phyloP scores from a whole-genome alignment of 2,797 vertebrate species.

The Antennarius maculatus region DNA sequence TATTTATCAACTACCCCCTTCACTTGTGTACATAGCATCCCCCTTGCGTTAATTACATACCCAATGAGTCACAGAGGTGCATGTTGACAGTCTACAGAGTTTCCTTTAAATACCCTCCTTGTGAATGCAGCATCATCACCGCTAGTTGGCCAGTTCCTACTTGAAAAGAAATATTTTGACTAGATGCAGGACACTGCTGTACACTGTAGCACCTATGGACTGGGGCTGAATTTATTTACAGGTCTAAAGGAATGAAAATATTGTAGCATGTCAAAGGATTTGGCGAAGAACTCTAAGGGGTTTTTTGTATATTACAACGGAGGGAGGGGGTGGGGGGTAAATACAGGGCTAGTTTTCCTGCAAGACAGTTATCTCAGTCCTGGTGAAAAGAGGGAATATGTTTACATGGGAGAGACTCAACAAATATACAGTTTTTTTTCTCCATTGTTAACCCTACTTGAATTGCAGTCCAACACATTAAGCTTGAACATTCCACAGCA shows the following conservation, averaged over 20 bases:
- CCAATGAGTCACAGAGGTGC: slow-evolving; percentile 66
- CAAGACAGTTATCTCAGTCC: slow-evolving; percentile 38
- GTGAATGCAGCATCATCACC: slow-evolving; percentile 47
- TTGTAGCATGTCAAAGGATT: slow-evolving; percentile 51
- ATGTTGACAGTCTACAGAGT: slow-evolving; percentile 60
- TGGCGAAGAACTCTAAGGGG: slow-evolving; percentile 54
- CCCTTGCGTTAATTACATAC: slow-evolving; percentile 68
- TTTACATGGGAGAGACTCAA: slow-evolving; percentile 43
- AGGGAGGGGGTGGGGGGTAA: too few species aligned
- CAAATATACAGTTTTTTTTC: slow-evolving; percentile 64
- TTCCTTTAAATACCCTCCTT: slow-evolving; percentile 37
- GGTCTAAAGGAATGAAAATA: slow-evolving; percentile 47
- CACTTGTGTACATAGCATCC: slow-evolving; percentile 60
- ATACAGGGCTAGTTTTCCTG: slow-evolving; percentile 45
- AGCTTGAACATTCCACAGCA: slow-evolving; percentile 68
- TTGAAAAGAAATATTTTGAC: slow-evolving; percentile 43
- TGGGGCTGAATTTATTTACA: slow-evolving; percentile 74
- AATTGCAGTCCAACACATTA: slow-evolving; percentile 66
- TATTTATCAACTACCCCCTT: slow-evolving; percentile 69
- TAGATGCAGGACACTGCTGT: slow-evolving; percentile 51
- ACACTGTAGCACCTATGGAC: slow-evolving; percentile 64
- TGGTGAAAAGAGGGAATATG: slow-evolving; percentile 40
- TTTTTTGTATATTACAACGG: slow-evolving; percentile 58
- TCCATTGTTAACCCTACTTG: slow-evolving; percentile 46
- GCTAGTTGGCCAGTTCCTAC: slow-evolving; percentile 34